Conservation (phyloP, 92 coral and sea anemone species). For the Scolanthus callimorphus region DNA sequence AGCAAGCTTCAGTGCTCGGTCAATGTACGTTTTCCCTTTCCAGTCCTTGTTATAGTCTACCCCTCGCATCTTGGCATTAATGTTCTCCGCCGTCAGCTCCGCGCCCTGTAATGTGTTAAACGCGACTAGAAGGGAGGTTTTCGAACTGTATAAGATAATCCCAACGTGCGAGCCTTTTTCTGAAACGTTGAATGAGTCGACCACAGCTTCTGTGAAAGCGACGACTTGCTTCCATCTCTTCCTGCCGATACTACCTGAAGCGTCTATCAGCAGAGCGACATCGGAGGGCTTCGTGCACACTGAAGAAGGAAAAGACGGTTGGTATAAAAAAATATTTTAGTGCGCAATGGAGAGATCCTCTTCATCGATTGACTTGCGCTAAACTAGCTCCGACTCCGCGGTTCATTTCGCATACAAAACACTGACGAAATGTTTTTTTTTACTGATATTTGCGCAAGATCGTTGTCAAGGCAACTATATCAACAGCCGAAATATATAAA, state of each 20-base stretch:
- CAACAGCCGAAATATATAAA: too few relatives aligned
- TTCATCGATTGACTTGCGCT: too few relatives aligned
- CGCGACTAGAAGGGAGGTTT: constrained; percentile 13
- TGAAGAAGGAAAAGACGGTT: constrained; percentile 14
- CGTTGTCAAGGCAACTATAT: too few relatives aligned
- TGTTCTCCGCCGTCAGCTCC: constrained; percentile 16
- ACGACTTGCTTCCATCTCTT: constrained; percentile 27
- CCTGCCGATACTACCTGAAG: constrained; percentile 46
- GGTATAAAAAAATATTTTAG: too few relatives aligned
- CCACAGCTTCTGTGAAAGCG: constrained; percentile 7
- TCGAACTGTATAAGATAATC: constrained; percentile 17
- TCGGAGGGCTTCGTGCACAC: constrained; percentile 46
- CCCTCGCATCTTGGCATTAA: constrained; percentile 13
- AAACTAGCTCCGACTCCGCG: too few relatives aligned
- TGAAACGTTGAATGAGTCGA: constrained; percentile 23
- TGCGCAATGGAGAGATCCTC: too few relatives aligned
- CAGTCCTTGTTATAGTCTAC: constrained; percentile 19
- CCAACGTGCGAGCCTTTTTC: constrained; percentile 23
- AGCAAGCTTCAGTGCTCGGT: constrained; percentile 30
- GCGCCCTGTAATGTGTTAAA: constrained; percentile 20
- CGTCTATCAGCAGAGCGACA: constrained; percentile 43
- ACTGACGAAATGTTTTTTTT: too few relatives aligned
- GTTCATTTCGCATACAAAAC: too few relatives aligned
- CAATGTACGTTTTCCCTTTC: constrained; percentile 31
- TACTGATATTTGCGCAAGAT: too few relatives aligned